Percentiles rank a stretch among this genome's conserved stretches.
These are phyloP conservation scores for Enteromius afrohamiltoni DNA, from an alignment of 2,797 vertebrate species.

Conservation along the genomic window DNA sequence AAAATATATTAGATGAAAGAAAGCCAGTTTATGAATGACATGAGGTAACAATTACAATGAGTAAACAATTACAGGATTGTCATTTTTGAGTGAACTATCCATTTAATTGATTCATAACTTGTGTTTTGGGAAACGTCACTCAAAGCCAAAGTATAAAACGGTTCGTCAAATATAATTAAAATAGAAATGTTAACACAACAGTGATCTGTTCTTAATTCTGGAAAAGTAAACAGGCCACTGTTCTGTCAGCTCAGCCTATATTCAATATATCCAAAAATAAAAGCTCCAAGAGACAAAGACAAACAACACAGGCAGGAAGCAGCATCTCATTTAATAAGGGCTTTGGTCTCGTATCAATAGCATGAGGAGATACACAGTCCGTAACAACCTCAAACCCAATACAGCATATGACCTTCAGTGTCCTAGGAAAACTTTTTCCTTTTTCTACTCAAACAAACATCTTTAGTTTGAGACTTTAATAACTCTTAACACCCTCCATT, in stretches of 20 bases:
- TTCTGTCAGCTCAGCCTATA: not conserved
- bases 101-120: not conserved
- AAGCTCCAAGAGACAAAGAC: slow-evolving; percentile 19
- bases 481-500: slow-evolving; percentile 41
- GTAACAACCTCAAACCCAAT: slow-evolving; percentile 48
- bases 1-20: not conserved
- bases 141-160: not conserved
- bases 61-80: not conserved
- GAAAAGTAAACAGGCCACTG: not conserved
- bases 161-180: slow-evolving; percentile 15
- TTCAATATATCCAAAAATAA: slow-evolving; percentile 22
- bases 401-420: slow-evolving; percentile 46
- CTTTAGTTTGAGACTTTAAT: slow-evolving; percentile 49
- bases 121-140: not conserved
- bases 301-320: slow-evolving; percentile 29
- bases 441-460: slow-evolving; percentile 27
- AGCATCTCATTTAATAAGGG: slow-evolving; percentile 43
- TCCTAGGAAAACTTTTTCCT: slow-evolving; percentile 29
- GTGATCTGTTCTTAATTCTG: slow-evolving; percentile 65
- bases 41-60: not conserved
- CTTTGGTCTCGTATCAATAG: slow-evolving; percentile 46
- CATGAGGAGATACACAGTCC: slow-evolving; percentile 5
- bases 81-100: not conserved
- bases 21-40: not conserved
- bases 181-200: slow-evolving; percentile 52